A percentile compares a stretch with the other conserved stretches of the same genome.
These are phyloP conservation scores for Lepisosteus oculatus DNA, from an alignment of 2,113 vertebrate species.

Conservation along the genomic window DNA sequence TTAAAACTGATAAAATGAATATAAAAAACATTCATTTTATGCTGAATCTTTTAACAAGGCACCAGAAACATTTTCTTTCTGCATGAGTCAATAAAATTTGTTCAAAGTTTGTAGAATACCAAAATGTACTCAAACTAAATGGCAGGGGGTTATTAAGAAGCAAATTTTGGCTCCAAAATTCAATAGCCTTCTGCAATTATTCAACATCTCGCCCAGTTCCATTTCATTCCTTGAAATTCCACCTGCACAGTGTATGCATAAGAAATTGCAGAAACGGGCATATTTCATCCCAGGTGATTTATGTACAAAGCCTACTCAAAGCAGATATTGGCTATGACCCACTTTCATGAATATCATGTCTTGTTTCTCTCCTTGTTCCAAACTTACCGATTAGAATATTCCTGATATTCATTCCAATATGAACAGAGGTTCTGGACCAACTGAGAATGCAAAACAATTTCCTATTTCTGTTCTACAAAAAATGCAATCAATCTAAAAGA, in stretches of 20 bases:
- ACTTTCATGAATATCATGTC: slow-evolving; percentile 6
- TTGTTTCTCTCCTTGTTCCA: background rate
- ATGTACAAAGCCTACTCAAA: background rate
- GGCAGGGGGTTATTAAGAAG: too few relatives aligned
- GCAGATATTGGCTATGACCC: slow-evolving; percentile 1
- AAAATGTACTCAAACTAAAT: too few relatives aligned
- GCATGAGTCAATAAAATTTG: too few relatives aligned
- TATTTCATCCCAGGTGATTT: background rate
- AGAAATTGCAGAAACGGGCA: background rate
- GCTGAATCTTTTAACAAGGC: too few relatives aligned
- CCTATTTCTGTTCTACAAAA: background rate
- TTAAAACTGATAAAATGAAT: too few relatives aligned
- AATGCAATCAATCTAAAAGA: background rate
- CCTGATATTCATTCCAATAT: background rate
- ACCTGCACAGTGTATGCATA: background rate
- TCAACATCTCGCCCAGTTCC: background rate
- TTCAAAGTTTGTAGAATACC: too few relatives aligned
- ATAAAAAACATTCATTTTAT: too few relatives aligned
- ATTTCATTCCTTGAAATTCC: background rate
- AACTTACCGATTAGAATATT: background rate
- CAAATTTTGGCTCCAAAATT: too few relatives aligned
- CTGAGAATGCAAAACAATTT: background rate
- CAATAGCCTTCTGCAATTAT: background rate
- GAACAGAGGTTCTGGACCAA: background rate
- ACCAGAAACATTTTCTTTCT: too few relatives aligned